phyloP scores from a whole-genome alignment of 2,113 vertebrate genomes.

The Brachypteracias leptosomus region DNA sequence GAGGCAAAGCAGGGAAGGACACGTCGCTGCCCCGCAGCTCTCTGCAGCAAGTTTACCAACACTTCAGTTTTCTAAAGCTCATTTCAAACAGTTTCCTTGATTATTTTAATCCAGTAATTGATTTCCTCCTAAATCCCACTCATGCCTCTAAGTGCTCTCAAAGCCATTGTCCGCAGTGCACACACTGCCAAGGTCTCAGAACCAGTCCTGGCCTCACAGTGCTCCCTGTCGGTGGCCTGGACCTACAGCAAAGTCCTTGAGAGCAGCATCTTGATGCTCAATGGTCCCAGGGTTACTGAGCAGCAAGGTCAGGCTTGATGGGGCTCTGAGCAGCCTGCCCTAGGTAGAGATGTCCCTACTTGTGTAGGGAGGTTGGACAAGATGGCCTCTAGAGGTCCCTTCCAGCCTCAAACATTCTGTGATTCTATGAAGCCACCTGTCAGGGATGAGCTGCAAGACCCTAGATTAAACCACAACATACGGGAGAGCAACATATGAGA shows the following conservation, averaged over 20 bases:
- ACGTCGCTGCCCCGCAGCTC: background rate
- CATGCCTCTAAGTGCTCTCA: background rate
- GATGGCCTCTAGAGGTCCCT: no score
- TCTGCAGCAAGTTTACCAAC: background rate
- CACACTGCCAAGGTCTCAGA: fast-evolving
- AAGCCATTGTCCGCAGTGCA: background rate
- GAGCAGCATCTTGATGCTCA: background rate
- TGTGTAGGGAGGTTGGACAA: no score
- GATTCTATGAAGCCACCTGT: background rate
- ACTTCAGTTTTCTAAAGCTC: background rate
- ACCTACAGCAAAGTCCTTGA: background rate
- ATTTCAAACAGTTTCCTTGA: background rate
- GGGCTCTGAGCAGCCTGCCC: no score
- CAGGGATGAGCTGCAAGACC: background rate
- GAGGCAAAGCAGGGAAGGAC: background rate
- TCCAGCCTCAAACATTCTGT: no score
- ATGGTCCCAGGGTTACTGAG: background rate
- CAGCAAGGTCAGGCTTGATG: no score
- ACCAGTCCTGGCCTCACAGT: background rate
- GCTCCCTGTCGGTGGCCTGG: background rate
- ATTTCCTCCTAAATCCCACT: background rate
- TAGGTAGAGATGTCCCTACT: no score
- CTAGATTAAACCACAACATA: background rate
- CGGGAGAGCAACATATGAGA: background rate
- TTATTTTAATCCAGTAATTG: constrained; percentile 21